Percentiles rank a stretch among this genome's conserved stretches.
Evolutionary conservation across 2,888 invertebrate species (phyloP).

Genomic region (Eupithecia pulchellata): DNA sequence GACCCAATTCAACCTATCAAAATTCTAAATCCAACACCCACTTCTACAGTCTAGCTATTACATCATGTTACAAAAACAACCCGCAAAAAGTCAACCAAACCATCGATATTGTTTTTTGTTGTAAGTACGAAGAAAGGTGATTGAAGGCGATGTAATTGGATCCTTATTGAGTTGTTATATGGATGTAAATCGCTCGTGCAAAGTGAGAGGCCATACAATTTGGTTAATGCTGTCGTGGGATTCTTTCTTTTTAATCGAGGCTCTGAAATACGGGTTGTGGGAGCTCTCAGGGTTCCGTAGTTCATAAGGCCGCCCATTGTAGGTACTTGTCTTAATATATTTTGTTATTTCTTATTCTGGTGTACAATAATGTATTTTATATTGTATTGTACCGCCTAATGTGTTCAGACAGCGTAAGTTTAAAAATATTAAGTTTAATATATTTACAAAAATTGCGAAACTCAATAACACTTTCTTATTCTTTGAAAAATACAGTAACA

Average conservation of each 20-base stretch:
- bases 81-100: slow-evolving; percentile 2
- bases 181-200: not conserved
- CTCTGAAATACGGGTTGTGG: not conserved
- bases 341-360: no score
- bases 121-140: slow-evolving; percentile 9
- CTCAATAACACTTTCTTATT: no score
- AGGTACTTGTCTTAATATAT: no score
- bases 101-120: not conserved
- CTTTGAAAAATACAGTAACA: no score
- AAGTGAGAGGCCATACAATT: slow-evolving; percentile 8
- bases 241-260: slow-evolving; percentile 8
- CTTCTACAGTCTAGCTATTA: slow-evolving; percentile 2
- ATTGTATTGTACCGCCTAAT: no score
- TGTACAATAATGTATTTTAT: no score
- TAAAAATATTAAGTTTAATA: no score
- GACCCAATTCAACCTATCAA: not conserved
- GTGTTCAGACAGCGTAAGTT: no score
- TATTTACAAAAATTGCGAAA: no score
- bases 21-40: not conserved
- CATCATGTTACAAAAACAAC: slow-evolving; percentile 11
- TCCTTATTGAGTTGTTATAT: not conserved
- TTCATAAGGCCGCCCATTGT: no score
- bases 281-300: not conserved
- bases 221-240: not conserved
- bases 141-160: not conserved